A percentile compares a stretch with the other conserved stretches of the same genome.
phyloP scores from a whole-genome alignment of 2,797 vertebrate species.

The Sebastes cheni region DNA sequence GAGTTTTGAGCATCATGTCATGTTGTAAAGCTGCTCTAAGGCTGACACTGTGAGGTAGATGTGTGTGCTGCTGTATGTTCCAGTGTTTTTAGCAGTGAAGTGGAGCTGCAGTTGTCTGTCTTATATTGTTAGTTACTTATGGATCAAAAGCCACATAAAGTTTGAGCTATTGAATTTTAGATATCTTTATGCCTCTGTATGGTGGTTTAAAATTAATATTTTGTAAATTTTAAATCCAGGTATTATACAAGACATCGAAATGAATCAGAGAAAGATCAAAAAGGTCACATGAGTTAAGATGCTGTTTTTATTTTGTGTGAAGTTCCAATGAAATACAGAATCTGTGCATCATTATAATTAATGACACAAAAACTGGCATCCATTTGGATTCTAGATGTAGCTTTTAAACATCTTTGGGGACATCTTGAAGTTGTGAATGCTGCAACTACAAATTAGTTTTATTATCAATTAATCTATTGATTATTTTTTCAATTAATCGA shows the following conservation, averaged over 20 bases:
- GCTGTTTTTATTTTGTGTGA: not conserved
- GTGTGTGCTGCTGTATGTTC: not conserved
- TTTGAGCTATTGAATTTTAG: not conserved
- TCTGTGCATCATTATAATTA: not conserved
- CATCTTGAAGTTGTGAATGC: too few relatives aligned
- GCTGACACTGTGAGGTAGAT: not conserved
- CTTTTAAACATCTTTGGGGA: too few relatives aligned
- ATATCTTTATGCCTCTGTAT: not conserved
- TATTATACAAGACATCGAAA: not conserved
- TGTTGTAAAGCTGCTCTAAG: not conserved
- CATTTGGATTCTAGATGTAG: too few relatives aligned
- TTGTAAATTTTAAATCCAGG: not conserved
- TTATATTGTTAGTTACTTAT: too few relatives aligned
- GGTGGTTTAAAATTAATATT: too few relatives aligned
- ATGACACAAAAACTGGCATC: too few relatives aligned
- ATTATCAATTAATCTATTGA: too few relatives aligned
- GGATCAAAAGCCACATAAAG: not conserved
- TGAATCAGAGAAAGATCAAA: not conserved
- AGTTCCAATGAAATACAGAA: not conserved
- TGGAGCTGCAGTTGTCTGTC: not conserved
- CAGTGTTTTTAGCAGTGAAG: not conserved
- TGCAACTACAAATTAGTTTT: too few relatives aligned
- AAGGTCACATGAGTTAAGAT: not conserved
- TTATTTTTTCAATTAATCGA: too few relatives aligned
- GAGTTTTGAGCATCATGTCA: not conserved